Conservation (phyloP, 1,140 invertebrate genomes). For the Lineus longissimus region DNA sequence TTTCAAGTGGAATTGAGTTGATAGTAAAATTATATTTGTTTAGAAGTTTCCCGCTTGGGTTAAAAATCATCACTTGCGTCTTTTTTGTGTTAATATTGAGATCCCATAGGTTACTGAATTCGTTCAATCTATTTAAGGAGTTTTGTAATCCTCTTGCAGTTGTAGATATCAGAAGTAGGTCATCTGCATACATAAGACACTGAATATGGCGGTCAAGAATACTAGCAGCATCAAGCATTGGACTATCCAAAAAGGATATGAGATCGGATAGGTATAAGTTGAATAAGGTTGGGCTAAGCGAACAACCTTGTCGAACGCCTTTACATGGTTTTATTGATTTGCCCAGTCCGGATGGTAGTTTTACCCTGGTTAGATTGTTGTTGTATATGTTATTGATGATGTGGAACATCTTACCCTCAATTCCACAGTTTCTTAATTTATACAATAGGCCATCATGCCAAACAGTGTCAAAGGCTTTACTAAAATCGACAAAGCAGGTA, state of each 20-base stretch:
- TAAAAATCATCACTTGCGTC: background rate
- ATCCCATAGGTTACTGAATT: background rate
- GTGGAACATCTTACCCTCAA: background rate
- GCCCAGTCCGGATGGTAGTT: too few species aligned
- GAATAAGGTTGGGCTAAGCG: background rate
- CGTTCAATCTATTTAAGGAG: background rate
- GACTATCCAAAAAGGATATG: background rate
- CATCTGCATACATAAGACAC: constrained; percentile 1
- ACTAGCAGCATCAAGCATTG: background rate
- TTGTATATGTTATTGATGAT: background rate
- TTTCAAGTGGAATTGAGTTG: too few species aligned
- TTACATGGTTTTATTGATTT: background rate
- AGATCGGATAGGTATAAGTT: background rate
- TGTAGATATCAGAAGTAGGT: background rate
- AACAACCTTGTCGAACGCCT: background rate
- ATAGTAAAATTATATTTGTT: too few species aligned
- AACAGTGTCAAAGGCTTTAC: constrained; percentile 3
- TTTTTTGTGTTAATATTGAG: background rate
- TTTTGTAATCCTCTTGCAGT: background rate
- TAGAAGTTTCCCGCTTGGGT: background rate
- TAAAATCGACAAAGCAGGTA: constrained; percentile 3
- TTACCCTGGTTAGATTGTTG: background rate
- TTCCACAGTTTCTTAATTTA: background rate
- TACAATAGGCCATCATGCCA: background rate
- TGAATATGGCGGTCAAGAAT: background rate